Evolutionary conservation across 2,113 vertebrate genomes (phyloP).

Genomic region (Nesogale talazaci): DNA sequence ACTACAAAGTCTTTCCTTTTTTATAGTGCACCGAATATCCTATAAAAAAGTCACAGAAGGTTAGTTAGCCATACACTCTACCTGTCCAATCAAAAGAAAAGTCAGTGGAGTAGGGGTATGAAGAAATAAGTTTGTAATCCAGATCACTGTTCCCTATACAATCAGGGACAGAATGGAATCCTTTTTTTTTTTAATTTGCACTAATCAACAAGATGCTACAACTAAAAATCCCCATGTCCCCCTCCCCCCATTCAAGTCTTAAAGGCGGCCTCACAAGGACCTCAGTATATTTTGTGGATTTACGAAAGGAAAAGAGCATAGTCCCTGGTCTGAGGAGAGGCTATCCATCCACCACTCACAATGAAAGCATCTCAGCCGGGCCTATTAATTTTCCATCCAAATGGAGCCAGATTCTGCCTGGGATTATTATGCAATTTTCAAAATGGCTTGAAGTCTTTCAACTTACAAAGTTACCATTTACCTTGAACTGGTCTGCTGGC

Average conservation of each 20-base stretch:
- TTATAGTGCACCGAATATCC: conserved; percentile 57
- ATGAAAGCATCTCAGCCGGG: conserved; percentile 69
- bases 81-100: conserved; percentile 56
- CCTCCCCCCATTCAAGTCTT: conserved; percentile 8
- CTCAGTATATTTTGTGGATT: conserved; percentile 67
- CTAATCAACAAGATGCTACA: conserved; percentile 71
- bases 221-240: conserved; percentile 46
- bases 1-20: conserved; percentile 38
- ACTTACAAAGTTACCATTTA: conserved; percentile 82
- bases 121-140: conserved; percentile 62
- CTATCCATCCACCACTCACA: conserved; percentile 66
- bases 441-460: conserved; percentile 79
- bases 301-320: conserved; percentile 49
- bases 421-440: conserved; percentile 80
- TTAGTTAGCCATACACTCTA: conserved; percentile 46
- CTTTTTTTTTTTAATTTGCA: conserved; percentile 63
- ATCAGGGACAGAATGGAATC: conserved; percentile 55
- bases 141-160: conserved; percentile 69
- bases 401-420: conserved; percentile 69
- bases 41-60: conserved; percentile 50
- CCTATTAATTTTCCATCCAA: conserved; percentile 76
- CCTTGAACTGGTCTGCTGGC: conserved; percentile 73
- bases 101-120: conserved; percentile 50
- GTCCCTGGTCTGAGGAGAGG: conserved; percentile 54
- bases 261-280: conserved; percentile 51